Percentiles rank a stretch among this genome's conserved stretches.
Conservation (phyloP, 2,888 invertebrate genomes). For the Macrosoma leucophasiata region DNA sequence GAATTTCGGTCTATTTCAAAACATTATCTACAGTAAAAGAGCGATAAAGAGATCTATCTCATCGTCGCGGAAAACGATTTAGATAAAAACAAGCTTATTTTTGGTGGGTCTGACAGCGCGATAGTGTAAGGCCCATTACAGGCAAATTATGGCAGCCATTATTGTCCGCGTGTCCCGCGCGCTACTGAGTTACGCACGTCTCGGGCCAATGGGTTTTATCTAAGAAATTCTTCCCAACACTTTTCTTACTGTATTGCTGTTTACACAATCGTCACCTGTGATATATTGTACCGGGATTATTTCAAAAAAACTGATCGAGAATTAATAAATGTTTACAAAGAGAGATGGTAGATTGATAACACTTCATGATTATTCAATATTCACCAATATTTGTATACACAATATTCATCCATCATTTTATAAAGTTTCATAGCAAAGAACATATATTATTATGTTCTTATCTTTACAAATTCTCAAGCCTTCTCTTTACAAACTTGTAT, state of each 20-base stretch:
- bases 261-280: no score
- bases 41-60: slow-evolving; percentile 40
- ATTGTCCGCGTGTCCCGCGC: slow-evolving; percentile 63
- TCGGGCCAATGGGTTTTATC: slow-evolving; percentile 64
- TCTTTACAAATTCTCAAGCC: no score
- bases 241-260: slow-evolving; percentile 13
- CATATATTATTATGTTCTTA: no score
- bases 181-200: slow-evolving; percentile 56
- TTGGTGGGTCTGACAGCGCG: slow-evolving; percentile 66
- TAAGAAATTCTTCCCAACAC: slow-evolving; percentile 47
- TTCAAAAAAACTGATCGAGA: no score
- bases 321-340: no score
- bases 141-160: slow-evolving; percentile 68
- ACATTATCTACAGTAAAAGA: slow-evolving; percentile 8
- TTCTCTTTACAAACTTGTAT: neutral
- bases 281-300: no score
- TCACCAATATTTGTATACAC: no score
- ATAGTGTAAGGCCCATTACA: slow-evolving; percentile 72
- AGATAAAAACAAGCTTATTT: slow-evolving; percentile 53
- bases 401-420: no score
- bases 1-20: no score
- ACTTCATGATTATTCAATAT: no score
- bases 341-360: no score
- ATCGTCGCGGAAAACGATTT: slow-evolving; percentile 30
- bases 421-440: no score